These are phyloP conservation scores for Acanthis flammea DNA, from an alignment of 2,797 vertebrate genomes.

Conservation along the genomic window DNA sequence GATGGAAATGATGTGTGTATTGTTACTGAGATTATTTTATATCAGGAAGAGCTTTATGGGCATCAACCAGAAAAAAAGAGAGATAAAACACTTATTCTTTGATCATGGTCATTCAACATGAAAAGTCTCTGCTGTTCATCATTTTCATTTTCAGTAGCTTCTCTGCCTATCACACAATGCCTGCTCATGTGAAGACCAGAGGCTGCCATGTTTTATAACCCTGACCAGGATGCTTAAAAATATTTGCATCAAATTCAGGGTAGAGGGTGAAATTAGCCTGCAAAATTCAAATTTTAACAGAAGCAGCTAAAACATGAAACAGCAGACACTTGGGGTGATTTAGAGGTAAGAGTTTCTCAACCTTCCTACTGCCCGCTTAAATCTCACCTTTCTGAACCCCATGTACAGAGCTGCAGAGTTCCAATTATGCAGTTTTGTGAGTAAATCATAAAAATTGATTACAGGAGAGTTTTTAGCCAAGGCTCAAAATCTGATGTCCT, in stretches of 20 bases:
- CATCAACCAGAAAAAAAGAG: neutral
- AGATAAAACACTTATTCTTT: conserved; percentile 7
- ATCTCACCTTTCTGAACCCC: neutral
- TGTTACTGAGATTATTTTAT: neutral
- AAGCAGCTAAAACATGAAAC: neutral
- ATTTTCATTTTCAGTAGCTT: conserved; percentile 11
- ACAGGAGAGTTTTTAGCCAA: neutral
- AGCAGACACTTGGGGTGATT: neutral
- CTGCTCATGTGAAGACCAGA: neutral
- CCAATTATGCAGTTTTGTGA: neutral
- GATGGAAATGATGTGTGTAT: neutral
- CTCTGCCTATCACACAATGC: neutral
- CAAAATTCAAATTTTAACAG: neutral
- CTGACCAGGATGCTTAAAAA: neutral
- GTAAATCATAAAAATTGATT: neutral
- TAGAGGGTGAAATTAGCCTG: neutral
- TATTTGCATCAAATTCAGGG: neutral
- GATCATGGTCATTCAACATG: neutral
- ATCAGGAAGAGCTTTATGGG: neutral
- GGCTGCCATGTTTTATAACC: neutral
- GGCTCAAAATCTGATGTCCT: neutral
- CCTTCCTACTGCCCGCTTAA: neutral
- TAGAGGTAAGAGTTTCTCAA: neutral
- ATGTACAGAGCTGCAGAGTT: neutral
- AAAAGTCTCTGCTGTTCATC: neutral